Percentiles rank a stretch among this genome's conserved stretches.
Conservation (phyloP, 2,797 vertebrate species). For the Acipenser oxyrinchus region DNA sequence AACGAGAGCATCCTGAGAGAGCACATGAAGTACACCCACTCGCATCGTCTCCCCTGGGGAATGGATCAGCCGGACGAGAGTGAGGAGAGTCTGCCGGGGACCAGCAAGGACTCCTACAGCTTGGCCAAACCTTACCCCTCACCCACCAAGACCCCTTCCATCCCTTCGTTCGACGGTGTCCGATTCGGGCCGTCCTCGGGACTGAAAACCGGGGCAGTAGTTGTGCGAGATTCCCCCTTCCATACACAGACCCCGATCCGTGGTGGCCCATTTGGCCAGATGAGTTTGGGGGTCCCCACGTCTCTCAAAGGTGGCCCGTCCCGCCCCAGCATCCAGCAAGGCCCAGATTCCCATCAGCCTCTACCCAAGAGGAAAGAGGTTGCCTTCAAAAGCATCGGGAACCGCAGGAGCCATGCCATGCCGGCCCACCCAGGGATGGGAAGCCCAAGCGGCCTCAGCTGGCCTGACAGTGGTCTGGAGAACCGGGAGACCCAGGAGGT, state of each 20-base stretch:
- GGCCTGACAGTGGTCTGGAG: slow-evolving; percentile 24
- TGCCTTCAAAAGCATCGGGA: slow-evolving; percentile 37
- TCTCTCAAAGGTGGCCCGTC: slow-evolving; percentile 30
- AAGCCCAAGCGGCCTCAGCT: slow-evolving; percentile 27
- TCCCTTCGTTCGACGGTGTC: background rate
- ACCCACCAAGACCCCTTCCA: background rate
- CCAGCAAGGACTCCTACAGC: slow-evolving; percentile 44
- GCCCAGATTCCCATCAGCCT: slow-evolving; percentile 7
- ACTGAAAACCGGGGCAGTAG: background rate
- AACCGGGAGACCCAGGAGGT: slow-evolving; percentile 34
- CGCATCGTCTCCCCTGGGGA: slow-evolving; percentile 19
- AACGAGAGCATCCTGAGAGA: slow-evolving; percentile 58
- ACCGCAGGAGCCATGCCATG: slow-evolving; percentile 19
- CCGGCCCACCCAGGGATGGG: slow-evolving; percentile 28
- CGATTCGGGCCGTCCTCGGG: background rate
- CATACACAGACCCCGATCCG: background rate
- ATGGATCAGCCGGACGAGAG: slow-evolving; percentile 33
- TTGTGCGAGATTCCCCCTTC: background rate
- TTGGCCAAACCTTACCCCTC: slow-evolving; percentile 21
- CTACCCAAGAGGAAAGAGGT: slow-evolving; percentile 23
- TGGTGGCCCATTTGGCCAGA: background rate
- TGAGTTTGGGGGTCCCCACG: slow-evolving; percentile 21
- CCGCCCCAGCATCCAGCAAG: slow-evolving; percentile 7
- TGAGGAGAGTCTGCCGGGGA: slow-evolving; percentile 40
- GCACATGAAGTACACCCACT: slow-evolving; percentile 51